Conservation (phyloP, 2,888 invertebrate genomes). For the Troides oblongomaculatus region DNA sequence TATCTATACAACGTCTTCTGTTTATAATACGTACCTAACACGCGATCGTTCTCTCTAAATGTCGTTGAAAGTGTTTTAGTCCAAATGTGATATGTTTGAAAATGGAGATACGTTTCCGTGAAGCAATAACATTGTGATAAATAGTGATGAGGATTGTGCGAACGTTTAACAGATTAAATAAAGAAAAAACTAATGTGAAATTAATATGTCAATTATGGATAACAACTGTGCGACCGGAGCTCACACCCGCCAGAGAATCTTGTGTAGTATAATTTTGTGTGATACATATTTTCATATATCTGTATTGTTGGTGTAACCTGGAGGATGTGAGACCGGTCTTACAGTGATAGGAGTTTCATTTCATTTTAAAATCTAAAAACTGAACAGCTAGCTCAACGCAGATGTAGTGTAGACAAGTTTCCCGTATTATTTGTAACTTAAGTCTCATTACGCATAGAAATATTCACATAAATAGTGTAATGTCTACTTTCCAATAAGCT, state of each 20-base stretch:
- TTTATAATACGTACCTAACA: conserved; percentile 44
- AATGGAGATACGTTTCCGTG: conserved; percentile 68
- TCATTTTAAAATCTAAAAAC: conserved; percentile 25
- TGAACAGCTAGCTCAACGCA: conserved; percentile 31
- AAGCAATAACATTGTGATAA: conserved; percentile 78
- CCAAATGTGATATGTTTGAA: conserved; percentile 74
- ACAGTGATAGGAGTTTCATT: conserved; percentile 32
- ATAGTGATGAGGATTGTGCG: conserved; percentile 59
- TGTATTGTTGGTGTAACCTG: conserved; percentile 26
- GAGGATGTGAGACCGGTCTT: conserved; percentile 37
- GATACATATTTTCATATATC: conserved; percentile 29
- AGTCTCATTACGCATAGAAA: conserved; percentile 31
- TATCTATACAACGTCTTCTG: conserved; percentile 49
- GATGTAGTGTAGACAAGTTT: conserved; percentile 41
- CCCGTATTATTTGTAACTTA: conserved; percentile 31
- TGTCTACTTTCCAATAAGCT: conserved; percentile 63
- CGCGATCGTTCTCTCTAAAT: conserved; percentile 47
- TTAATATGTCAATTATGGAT: conserved; percentile 69
- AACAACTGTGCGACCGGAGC: conserved; percentile 39
- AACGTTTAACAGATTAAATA: conserved; percentile 43
- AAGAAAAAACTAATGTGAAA: conserved; percentile 56
- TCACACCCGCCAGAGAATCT: conserved; percentile 36
- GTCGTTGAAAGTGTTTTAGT: conserved; percentile 60
- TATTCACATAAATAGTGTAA: conserved; percentile 35
- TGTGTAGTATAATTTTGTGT: conserved; percentile 11